Evolutionary conservation across 2,797 vertebrate genomes (phyloP).

Genomic region (Sebastes glaucus): DNA sequence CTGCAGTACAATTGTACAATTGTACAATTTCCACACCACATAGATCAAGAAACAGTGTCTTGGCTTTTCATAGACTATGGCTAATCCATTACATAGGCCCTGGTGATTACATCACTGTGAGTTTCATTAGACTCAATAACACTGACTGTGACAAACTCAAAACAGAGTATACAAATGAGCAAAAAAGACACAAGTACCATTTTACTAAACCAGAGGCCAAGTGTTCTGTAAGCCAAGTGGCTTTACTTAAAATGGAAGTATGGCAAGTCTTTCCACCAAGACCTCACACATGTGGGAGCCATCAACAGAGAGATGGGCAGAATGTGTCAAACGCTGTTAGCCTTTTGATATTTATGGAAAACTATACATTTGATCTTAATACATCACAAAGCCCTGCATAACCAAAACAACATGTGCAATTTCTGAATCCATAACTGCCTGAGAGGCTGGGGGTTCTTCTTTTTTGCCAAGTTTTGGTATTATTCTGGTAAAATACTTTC

Average conservation of each 20-base stretch:
- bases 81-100: slow-evolving; percentile 23
- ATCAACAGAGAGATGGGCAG: slow-evolving; percentile 81
- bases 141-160: slow-evolving; percentile 21
- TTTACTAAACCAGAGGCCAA: slow-evolving; percentile 37
- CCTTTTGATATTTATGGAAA: slow-evolving; percentile 68
- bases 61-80: slow-evolving; percentile 21
- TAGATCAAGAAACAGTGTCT: neutral
- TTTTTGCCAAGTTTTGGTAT: slow-evolving; percentile 45
- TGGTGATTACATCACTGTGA: slow-evolving; percentile 13
- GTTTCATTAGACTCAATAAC: slow-evolving; percentile 24
- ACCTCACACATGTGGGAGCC: slow-evolving; percentile 77
- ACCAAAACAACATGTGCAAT: slow-evolving; percentile 68
- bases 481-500: slow-evolving; percentile 61
- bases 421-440: slow-evolving; percentile 41
- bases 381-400: slow-evolving; percentile 53
- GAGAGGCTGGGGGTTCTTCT: slow-evolving; percentile 2
- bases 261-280: slow-evolving; percentile 53
- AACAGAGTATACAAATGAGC: slow-evolving; percentile 21
- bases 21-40: neutral
- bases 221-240: slow-evolving; percentile 37
- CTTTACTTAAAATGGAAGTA: slow-evolving; percentile 54
- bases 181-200: slow-evolving; percentile 2
- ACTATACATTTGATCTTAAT: slow-evolving; percentile 70
- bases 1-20: neutral
- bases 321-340: slow-evolving; percentile 77